These are phyloP conservation scores for Corydoras sp. DNA, from an alignment of 2,113 vertebrate species.

Conservation along the genomic window DNA sequence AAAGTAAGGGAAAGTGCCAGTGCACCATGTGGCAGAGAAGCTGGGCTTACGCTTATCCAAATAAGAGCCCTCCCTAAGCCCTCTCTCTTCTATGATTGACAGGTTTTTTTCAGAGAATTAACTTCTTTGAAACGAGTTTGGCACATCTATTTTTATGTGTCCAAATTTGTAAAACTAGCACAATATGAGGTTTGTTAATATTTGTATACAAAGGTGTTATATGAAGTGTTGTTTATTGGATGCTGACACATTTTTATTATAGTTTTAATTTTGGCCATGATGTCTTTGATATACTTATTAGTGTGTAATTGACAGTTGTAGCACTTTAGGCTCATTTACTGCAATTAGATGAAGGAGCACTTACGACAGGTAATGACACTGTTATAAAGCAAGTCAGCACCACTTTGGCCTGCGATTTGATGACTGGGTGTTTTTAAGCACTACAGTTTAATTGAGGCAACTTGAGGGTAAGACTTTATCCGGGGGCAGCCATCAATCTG, in stretches of 20 bases:
- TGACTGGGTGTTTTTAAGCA: conserved; percentile 18
- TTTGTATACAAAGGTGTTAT: conserved; percentile 39
- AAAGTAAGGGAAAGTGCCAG: conserved; percentile 53
- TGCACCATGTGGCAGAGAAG: conserved; percentile 62
- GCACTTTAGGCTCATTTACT: conserved; percentile 18
- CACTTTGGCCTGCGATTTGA: conserved; percentile 6
- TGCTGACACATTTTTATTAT: conserved; percentile 14
- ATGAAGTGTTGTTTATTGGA: conserved; percentile 3
- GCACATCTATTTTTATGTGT: conserved; percentile 50
- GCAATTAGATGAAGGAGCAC: conserved; percentile 29
- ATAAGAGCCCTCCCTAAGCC: conserved; percentile 60
- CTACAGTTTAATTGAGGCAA: conserved; percentile 27
- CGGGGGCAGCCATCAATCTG: conserved; percentile 27
- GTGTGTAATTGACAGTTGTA: conserved; percentile 4
- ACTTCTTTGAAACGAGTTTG: conserved; percentile 50
- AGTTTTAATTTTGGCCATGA: conserved; percentile 11
- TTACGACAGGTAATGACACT: conserved; percentile 23
- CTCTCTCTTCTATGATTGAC: conserved; percentile 52
- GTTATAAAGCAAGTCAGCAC: conserved; percentile 30
- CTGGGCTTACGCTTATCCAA: conserved; percentile 57
- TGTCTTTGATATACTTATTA: not conserved
- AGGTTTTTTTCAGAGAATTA: conserved; percentile 50
- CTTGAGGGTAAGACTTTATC: conserved; percentile 25
- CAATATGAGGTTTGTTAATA: conserved; percentile 43
- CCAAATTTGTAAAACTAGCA: conserved; percentile 36